These are phyloP conservation scores for Calameuta idolon DNA, from an alignment of 2,888 invertebrate genomes.

Conservation along the genomic window DNA sequence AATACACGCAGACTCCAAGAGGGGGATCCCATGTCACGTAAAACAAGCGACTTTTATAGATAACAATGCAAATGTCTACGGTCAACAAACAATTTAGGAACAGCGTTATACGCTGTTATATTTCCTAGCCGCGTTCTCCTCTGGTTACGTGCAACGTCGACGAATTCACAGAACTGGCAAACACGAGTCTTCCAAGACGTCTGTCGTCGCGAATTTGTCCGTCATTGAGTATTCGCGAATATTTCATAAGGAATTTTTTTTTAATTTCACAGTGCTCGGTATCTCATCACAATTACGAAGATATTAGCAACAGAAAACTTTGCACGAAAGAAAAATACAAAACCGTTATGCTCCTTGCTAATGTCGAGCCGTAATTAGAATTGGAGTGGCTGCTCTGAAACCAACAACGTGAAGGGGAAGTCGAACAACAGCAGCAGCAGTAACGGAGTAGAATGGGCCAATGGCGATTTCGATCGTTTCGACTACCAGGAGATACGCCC, in stretches of 20 bases:
- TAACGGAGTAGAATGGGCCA: slow-evolving; percentile 20
- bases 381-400: not conserved
- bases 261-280: not conserved
- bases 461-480: slow-evolving; percentile 17
- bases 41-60: not conserved
- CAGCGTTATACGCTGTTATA: not conserved
- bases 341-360: not conserved
- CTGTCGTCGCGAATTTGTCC: not conserved
- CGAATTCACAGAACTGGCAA: not conserved
- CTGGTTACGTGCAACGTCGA: not conserved
- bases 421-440: slow-evolving; percentile 20
- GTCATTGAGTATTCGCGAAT: not conserved
- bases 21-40: not conserved
- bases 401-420: slow-evolving; percentile 3
- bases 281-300: not conserved
- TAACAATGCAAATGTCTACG: not conserved
- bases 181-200: not conserved
- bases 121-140: not conserved
- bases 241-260: not conserved
- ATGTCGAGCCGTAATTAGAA: not conserved
- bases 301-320: not conserved
- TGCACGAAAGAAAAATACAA: not conserved
- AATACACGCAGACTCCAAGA: not conserved
- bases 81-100: not conserved
- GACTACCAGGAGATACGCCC: slow-evolving; percentile 9